Evolutionary conservation across 2,113 vertebrate species (phyloP).

Genomic region (Grantiella picta): DNA sequence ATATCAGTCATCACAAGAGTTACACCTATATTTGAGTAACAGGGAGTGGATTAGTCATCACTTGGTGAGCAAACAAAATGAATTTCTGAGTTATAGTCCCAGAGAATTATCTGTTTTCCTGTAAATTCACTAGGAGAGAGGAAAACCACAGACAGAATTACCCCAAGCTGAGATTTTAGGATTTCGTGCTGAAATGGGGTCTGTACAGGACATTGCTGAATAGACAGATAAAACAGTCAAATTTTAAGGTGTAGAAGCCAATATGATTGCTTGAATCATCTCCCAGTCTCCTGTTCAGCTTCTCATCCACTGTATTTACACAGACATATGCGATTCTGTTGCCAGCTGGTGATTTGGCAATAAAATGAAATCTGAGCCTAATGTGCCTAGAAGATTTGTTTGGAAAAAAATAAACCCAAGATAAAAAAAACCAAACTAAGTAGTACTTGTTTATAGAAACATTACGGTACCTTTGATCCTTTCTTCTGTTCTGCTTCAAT

Average conservation of each 20-base stretch:
- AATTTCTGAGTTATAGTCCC: conserved; percentile 19
- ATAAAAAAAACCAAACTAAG: conserved; percentile 64
- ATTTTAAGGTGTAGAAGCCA: conserved; percentile 50
- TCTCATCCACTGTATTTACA: conserved; percentile 62
- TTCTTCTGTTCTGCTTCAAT: conserved; percentile 67
- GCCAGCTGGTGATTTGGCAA: conserved; percentile 58
- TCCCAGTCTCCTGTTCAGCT: conserved; percentile 37
- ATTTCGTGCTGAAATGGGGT: conserved; percentile 12
- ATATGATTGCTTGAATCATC: not conserved
- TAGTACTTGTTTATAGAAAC: conserved; percentile 71
- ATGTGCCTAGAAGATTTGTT: conserved; percentile 33
- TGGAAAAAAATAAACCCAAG: conserved; percentile 60
- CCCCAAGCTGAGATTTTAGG: not conserved
- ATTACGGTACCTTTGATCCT: conserved; percentile 71
- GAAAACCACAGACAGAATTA: conserved; percentile 55
- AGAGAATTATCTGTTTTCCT: conserved; percentile 64
- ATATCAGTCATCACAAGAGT: conserved; percentile 49
- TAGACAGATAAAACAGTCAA: conserved; percentile 40
- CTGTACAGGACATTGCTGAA: conserved; percentile 57
- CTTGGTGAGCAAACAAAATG: conserved; percentile 39
- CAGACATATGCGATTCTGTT: conserved; percentile 54
- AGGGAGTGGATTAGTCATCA: conserved; percentile 36
- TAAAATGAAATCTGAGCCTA: conserved; percentile 64
- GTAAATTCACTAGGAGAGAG: conserved; percentile 39
- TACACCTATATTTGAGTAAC: conserved; percentile 62